Conservation (phyloP, 2,113 vertebrate species). For the Ceratotherium simum region DNA sequence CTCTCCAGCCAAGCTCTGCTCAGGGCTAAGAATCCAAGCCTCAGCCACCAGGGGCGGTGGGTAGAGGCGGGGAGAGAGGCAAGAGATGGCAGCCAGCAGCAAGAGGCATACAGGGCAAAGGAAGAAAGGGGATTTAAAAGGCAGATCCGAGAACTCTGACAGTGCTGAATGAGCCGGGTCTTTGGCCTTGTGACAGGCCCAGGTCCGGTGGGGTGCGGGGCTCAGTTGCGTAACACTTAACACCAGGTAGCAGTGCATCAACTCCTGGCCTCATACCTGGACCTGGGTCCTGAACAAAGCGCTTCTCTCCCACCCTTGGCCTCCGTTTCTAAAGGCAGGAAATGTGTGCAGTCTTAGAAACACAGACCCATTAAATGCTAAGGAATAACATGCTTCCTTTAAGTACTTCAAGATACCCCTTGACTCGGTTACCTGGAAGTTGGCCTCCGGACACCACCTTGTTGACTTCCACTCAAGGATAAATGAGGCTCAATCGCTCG, state of each 20-base stretch:
- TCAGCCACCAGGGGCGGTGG: neutral
- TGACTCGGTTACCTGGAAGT: neutral
- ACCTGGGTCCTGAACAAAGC: neutral
- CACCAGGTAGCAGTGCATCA: neutral
- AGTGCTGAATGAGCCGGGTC: too few relatives aligned
- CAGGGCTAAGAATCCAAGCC: neutral
- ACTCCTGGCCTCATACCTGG: rapidly evolving
- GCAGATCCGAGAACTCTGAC: neutral
- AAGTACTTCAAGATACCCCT: neutral
- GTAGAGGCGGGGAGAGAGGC: neutral
- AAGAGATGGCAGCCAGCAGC: neutral
- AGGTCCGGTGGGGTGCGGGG: neutral
- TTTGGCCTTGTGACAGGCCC: neutral
- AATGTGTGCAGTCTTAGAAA: neutral
- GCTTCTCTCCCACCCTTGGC: neutral
- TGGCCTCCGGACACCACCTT: neutral
- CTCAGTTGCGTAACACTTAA: neutral
- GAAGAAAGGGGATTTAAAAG: neutral
- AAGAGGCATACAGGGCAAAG: neutral
- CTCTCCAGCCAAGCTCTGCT: neutral
- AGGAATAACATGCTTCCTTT: neutral
- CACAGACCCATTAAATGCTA: neutral
- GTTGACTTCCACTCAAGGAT: neutral
- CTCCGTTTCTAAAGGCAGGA: neutral
- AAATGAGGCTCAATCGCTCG: rapidly evolving